Evolutionary conservation across 2,113 vertebrate species (phyloP), one percentile per base, ranked within the genome.

Genomic region (Chrysochloris asiatica): DNA sequence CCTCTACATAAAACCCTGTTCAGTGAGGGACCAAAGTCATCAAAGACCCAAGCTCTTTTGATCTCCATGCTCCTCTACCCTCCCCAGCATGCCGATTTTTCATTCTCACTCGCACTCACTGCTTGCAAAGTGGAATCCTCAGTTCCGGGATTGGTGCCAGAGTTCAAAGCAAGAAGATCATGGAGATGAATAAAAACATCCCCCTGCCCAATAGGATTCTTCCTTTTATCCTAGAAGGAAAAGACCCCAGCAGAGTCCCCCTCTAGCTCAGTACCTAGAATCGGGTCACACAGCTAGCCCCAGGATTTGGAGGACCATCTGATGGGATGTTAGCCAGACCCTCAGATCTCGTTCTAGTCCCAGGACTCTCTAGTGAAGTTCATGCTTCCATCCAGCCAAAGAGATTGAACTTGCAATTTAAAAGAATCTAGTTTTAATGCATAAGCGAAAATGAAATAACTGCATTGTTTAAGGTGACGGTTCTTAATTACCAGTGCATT

Each of bases 341-440:
- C 71, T 90, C 52, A 47, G 63, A 65, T 91, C 73, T 83, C n/a
- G 83, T 43, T 82, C 47, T 76, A 86, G 91, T n/a, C 77, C 11
- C 45, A 89, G 24, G 24, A 61, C 48, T 86, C 48, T 86, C n/a
- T 28, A 26, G 30, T 19, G 83, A 92, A 92, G 82, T 47, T 78
- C 67, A 89, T 17, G 21, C 56, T 86, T 91, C 3, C 30, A 80
- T 83, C 8, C 10, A 76, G 22, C 8, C 72, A n/a, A 30, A 93
- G 52, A 63, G 24, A 83, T 90, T 93, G 90, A 89, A 89, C 88
- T 82, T 92, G 33, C 83, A n/a, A 47, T 75, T 78, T 93, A 67
- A 89, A 65, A 11, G 36, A 94, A 87, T 73, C 52, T 79, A 12
- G 4, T 71, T 91, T 86, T 81, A 89, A 85, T 76, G 11, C 6